Percentiles rank a stretch among this genome's conserved stretches.
These are phyloP conservation scores for Chrysopa pallens DNA, from an alignment of 1,140 invertebrate species.

Conservation along the genomic window DNA sequence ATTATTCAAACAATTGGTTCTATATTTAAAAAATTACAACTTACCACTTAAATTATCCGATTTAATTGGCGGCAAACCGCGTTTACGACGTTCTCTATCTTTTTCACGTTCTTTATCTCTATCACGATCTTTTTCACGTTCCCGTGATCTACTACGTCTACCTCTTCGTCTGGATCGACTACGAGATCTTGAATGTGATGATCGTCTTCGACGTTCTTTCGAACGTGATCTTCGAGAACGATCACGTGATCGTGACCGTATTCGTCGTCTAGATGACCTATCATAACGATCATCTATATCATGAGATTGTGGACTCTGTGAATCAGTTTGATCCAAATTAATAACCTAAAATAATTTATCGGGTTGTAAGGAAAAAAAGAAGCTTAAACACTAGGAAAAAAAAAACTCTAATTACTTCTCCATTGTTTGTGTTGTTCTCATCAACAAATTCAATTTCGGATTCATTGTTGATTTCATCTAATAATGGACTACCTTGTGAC, in stretches of 20 bases:
- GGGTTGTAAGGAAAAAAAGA: no score
- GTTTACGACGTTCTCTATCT: constrained; percentile 62
- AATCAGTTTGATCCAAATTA: constrained; percentile 31
- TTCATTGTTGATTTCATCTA: constrained; percentile 15
- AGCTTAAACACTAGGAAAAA: background rate
- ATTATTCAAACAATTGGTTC: no score
- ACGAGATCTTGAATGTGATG: constrained; percentile 22
- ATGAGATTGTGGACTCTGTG: constrained; percentile 30
- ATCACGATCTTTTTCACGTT: constrained; percentile 40
- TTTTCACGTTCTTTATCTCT: constrained; percentile 62
- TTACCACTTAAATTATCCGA: constrained; percentile 71
- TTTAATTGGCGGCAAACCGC: constrained; percentile 72
- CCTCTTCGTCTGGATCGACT: constrained; percentile 20
- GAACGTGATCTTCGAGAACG: constrained; percentile 16
- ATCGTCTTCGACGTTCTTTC: constrained; percentile 17
- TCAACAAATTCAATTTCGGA: constrained; percentile 29
- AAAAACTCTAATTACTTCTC: constrained; percentile 17
- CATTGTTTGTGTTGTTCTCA: constrained; percentile 16
- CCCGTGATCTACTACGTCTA: constrained; percentile 31
- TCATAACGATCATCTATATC: constrained; percentile 23
- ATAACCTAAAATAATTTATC: constrained; percentile 22
- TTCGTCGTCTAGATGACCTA: constrained; percentile 23
- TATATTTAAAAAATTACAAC: no score
- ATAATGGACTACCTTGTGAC: constrained; percentile 6
- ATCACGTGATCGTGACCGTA: constrained; percentile 16